These are phyloP conservation scores for Microtus ochrogaster DNA, from an alignment of 2,113 vertebrate species.

Conservation along the genomic window DNA sequence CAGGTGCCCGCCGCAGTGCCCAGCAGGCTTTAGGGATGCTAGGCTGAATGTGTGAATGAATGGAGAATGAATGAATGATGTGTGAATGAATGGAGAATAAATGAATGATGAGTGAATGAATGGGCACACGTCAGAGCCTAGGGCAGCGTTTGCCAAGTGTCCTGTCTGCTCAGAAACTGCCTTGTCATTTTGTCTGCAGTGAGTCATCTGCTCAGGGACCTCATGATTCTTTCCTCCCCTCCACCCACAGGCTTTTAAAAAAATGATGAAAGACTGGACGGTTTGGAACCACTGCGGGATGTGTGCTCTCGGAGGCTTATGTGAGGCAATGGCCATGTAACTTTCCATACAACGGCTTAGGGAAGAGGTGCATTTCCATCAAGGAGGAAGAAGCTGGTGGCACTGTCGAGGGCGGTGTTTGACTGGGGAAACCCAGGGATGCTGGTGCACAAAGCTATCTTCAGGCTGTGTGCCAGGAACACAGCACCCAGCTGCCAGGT, in stretches of 20 bases:
- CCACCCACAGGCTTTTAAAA: constrained; percentile 6
- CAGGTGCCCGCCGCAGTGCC: fast-evolving
- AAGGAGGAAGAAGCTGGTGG: background rate
- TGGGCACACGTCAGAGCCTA: background rate
- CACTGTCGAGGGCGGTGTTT: background rate
- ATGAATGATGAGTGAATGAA: background rate
- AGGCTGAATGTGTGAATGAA: background rate
- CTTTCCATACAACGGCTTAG: constrained; percentile 41
- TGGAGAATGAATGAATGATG: background rate
- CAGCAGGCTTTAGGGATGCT: background rate
- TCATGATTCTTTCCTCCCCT: background rate
- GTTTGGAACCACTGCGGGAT: background rate
- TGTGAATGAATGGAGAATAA: background rate
- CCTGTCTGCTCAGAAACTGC: background rate
- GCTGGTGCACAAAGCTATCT: background rate
- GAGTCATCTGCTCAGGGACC: constrained; percentile 63
- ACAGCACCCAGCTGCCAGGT: background rate
- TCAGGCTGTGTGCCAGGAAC: fast-evolving
- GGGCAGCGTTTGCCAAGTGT: background rate
- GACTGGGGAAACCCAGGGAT: background rate
- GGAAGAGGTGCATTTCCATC: constrained; percentile 61
- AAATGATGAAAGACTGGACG: constrained; percentile 39
- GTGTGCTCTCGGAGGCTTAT: background rate
- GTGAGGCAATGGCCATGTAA: background rate
- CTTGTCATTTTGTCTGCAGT: constrained; percentile 50